Evolutionary conservation across 2,113 vertebrate genomes (phyloP).

Genomic region (Cyphomyrus discorhynchus): DNA sequence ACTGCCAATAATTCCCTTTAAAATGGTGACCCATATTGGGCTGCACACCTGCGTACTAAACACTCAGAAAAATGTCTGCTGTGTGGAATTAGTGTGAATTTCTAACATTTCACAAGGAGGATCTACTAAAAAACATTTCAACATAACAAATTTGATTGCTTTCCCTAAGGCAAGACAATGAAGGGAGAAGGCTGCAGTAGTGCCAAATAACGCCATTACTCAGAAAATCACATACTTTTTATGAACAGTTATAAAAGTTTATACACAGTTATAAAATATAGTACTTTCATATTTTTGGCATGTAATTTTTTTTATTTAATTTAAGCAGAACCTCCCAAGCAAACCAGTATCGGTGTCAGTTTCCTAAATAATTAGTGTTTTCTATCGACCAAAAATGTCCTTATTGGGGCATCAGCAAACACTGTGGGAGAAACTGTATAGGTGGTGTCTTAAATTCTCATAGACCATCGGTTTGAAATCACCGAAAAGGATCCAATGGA

Average conservation of each 20-base stretch:
- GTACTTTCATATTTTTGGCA: not conserved
- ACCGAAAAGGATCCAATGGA: not conserved
- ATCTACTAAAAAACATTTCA: not conserved
- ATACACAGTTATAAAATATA: not conserved
- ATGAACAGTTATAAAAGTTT: not conserved
- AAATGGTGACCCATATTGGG: not conserved
- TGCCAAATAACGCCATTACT: not conserved
- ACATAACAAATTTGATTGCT: not conserved
- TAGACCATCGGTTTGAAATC: not conserved
- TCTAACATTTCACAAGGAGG: not conserved
- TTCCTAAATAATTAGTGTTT: not conserved
- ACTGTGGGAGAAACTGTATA: constrained; percentile 5
- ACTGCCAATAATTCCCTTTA: not conserved
- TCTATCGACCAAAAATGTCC: not conserved
- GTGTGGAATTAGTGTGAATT: not conserved
- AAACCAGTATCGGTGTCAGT: not conserved
- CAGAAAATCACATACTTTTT: not conserved
- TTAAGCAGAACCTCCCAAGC: not conserved
- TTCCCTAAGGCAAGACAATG: not conserved
- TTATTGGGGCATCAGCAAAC: not conserved
- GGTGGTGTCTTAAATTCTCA: not conserved
- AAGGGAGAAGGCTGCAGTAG: not conserved
- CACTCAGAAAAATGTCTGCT: not conserved
- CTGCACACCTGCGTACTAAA: not conserved
- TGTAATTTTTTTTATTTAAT: not conserved